Base-by-base conservation (phyloP, 2,113 vertebrate species). In the Crotophaga sulcirostris region DNA sequence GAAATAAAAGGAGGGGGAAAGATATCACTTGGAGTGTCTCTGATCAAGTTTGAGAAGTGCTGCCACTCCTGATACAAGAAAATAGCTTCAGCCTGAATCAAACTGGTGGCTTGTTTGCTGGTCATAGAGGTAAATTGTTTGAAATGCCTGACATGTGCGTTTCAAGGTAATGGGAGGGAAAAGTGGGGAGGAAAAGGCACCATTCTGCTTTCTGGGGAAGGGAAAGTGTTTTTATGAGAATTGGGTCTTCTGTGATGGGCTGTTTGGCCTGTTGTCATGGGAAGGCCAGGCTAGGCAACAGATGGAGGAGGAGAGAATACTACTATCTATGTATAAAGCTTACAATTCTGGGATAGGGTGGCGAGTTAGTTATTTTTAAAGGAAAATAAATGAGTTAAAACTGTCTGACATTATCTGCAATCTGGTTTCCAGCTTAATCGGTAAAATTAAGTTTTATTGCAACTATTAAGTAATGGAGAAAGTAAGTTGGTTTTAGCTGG, bases 1-100 rank as follows among this genome's bases (percentile, higher is more conserved):
- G 90, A 92, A 92, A 95, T 94, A 96, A 96, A 94, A 56, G 52
- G 56, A 73, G 60, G 40, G 56, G 60, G 21, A 52, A 77, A 79
- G 60, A 54, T 80, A 94, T 21, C 87, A 34, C 63, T 91, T 70
- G 36, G 38, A 59, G 70, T 56, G 42, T 76, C 54, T 69, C 51
- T 90, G 42, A 38, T 84, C 42, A 86, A 31, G 36, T 73, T 56
- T 77, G 74, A 76, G 70, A n/a, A 54, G 63, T 42, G 66, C 69
- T 81, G 74, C 25, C 36, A 55, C 63, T 70, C 20, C 59, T 93
- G 34, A 12, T 55, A 81, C 10, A 49, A 84, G 45, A 54, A 72
- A 86, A 38, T 31, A 38, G 9, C 25, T 95, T 75, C 34, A 60
- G 47, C 17, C 44, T 13, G 19, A 60, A 75, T 13, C 68, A 33